Evolutionary conservation across 2,113 vertebrate species (phyloP).

Genomic region (Atrichornis clamosus): DNA sequence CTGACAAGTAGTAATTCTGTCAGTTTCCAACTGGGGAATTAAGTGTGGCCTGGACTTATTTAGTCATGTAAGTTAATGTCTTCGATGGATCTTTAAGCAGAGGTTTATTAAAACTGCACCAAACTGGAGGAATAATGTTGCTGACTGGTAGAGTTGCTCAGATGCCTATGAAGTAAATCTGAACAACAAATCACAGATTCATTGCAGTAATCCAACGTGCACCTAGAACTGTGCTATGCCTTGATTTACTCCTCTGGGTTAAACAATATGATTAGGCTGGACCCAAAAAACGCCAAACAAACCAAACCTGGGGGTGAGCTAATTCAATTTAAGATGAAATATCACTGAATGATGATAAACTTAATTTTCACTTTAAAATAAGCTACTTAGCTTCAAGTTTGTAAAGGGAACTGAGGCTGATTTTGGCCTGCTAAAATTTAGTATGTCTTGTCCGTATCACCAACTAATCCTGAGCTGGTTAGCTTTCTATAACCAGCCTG

Average conservation of each 20-base stretch:
- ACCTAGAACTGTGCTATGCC: background rate
- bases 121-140: background rate
- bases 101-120: background rate
- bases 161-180: background rate
- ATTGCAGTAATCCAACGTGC: background rate
- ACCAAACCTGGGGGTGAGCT: rapidly evolving
- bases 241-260: background rate
- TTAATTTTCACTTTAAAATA: background rate
- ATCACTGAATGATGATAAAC: background rate
- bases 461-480: background rate
- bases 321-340: background rate
- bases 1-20: background rate
- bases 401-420: background rate
- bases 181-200: background rate
- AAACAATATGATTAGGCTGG: background rate
- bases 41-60: background rate
- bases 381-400: background rate
- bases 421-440: background rate
- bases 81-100: background rate
- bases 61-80: background rate
- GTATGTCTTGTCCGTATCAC: background rate
- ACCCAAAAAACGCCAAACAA: too few relatives aligned
- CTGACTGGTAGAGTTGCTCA: background rate
- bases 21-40: rapidly evolving
- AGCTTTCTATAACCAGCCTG: background rate